A percentile compares a stretch with the other conserved stretches of the same genome.
These are phyloP conservation scores for Lepus europaeus DNA, from an alignment of 2,113 vertebrate species.

Conservation along the genomic window DNA sequence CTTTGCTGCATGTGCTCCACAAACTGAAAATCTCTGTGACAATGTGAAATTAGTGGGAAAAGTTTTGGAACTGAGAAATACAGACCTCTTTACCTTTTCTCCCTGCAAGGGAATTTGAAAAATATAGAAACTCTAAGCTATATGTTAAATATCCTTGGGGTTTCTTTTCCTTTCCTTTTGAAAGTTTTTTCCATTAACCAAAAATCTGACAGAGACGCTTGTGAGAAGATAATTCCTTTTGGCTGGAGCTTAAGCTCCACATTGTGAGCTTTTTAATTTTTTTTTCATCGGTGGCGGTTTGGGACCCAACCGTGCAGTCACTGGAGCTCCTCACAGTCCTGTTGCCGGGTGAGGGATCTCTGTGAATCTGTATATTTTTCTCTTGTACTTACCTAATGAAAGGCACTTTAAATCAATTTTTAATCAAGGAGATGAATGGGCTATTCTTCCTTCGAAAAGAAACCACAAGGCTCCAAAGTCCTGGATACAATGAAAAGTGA, in stretches of 20 bases:
- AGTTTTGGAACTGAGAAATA: slow-evolving; percentile 80
- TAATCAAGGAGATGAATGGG: slow-evolving; percentile 77
- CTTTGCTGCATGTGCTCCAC: slow-evolving; percentile 28
- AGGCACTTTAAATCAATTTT: slow-evolving; percentile 81
- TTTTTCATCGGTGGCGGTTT: slow-evolving; percentile 53
- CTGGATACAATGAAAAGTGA: slow-evolving; percentile 68
- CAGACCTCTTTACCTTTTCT: slow-evolving; percentile 69
- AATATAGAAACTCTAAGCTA: slow-evolving; percentile 73
- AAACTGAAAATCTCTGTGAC: slow-evolving; percentile 78
- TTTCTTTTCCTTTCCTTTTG: slow-evolving; percentile 77
- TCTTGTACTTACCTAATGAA: slow-evolving; percentile 70
- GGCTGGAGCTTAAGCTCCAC: slow-evolving; percentile 73
- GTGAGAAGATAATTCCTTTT: slow-evolving; percentile 80
- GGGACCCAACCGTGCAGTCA: slow-evolving; percentile 69
- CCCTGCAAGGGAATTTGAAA: slow-evolving; percentile 76
- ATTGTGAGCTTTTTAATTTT: slow-evolving; percentile 80
- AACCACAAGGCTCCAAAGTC: slow-evolving; percentile 62
- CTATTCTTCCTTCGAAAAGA: slow-evolving; percentile 62
- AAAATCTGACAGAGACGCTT: slow-evolving; percentile 72
- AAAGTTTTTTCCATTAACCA: slow-evolving; percentile 78
- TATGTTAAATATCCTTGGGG: slow-evolving; percentile 81
- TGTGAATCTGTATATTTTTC: slow-evolving; percentile 73
- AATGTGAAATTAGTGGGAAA: slow-evolving; percentile 71
- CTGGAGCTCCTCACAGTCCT: slow-evolving; percentile 66
- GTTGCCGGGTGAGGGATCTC: slow-evolving; percentile 66